Base-by-base conservation (phyloP, 1,140 invertebrate genomes). In the Aphaenogaster ashmeadi region DNA sequence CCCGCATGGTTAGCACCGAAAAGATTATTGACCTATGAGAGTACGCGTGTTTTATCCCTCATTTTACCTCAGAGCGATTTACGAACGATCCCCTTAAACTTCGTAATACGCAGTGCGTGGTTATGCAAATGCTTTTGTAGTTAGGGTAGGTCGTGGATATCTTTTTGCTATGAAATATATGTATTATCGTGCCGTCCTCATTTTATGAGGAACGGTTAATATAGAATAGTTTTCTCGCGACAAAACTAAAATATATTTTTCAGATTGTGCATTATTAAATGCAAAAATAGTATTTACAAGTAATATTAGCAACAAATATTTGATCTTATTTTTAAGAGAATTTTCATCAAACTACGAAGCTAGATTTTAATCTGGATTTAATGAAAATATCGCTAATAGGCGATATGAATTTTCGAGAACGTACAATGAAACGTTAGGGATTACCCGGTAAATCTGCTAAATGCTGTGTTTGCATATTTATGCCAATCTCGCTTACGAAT, bases 381-480 rank as follows among this genome's bases (percentile, higher is more conserved):
- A 81, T 44, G 15, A 56, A 58, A 33, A 58, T 18, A 21, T 72
- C 4, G 41, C 18, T 74, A 74, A 74, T 74, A 72, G 18, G 15
- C 7, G n/a, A 18, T 27, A 47, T 56, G 8, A 54, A 44, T 74
- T 47, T 33, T 44, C 15, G 18, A 58, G 5, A 72, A 8, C 38
- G 18, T 36, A 56, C 15, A 56, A 36, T 21, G 33, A 69, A 81
- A 9, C 9, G 18, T 72, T 50, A 18, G 3, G 21, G 36, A 69
- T 69, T 81, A 67, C 11, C 27, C 36, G 38, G 56, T 27, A 67
- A 72, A 72, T 77, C 21, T 60, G 13, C 21, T 44, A 66, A 83
- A 44, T 44, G 52, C 44, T 9, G 18, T 44, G 2, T 52, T 58
- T 58, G 21, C 9, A 52, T 72, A 58, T 72, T 80, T 83, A 56